Base-by-base conservation (phyloP, 2,797 vertebrate genomes). In the Myotis daubentonii region DNA sequence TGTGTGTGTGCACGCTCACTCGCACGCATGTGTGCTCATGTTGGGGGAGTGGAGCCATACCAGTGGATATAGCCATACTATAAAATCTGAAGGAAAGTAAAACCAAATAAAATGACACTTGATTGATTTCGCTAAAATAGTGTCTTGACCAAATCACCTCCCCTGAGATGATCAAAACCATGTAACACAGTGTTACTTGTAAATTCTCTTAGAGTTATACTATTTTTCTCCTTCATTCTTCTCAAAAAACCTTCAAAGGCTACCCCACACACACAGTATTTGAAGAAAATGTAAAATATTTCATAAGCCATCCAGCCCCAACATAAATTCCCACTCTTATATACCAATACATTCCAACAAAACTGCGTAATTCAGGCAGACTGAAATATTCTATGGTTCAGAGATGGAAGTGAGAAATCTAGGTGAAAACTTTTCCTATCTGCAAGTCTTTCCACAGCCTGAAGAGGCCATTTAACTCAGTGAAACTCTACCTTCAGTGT, bases 251-350 rank as follows among this genome's bases (percentile, higher is more conserved):
- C 25, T 72, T 41, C 23, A 65, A 75, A 20, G 75, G 1, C 5
- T 47, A 79, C 19, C 72, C n/a, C 11, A 0, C 8, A 44, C 16
- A 53, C 15, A 66, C 1, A 62, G 1, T 57, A 28, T 53, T 10
- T 82, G 70, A 94, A 90, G 10, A 80, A 51, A 85, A 17, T 60
- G 55, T 68, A 76, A 96, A 79, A 74, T 74, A 6, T 89, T 85
- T 68, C 53, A 9, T 36, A 49, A n/a, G 2, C 2, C 47, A 51
- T 44, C 0, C 22, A 62, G 4, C 3, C 6, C 17, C 3, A 70
- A 36, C 2, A 92, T 84, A 87, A 82, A 6, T 19, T 62, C 53
- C 1, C 2, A 33, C 2, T 5, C 22, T 71, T 84, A 25, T 6
- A 62, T 84, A 10, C 2, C 6, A 72, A 76, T 49, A 44, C 1